Conservation (phyloP, 2,797 vertebrate species). For the Nasua narica region DNA sequence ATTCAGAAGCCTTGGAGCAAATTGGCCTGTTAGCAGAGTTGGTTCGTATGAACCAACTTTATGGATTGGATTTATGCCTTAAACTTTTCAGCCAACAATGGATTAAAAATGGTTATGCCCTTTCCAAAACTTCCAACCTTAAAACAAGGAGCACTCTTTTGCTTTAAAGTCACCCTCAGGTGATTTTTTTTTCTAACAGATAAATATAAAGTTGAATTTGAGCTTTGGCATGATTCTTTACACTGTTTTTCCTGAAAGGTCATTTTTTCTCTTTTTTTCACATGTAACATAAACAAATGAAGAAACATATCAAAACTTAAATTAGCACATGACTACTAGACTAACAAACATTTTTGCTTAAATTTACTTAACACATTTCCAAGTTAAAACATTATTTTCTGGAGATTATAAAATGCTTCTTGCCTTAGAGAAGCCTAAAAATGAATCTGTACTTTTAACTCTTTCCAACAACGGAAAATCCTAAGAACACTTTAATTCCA, state of each 20-base stretch:
- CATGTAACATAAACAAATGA: constrained; percentile 61
- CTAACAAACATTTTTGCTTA: constrained; percentile 62
- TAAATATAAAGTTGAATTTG: neutral
- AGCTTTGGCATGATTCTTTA: constrained; percentile 12
- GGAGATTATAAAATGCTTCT: neutral
- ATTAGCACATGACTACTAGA: constrained; percentile 57
- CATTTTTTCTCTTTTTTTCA: neutral
- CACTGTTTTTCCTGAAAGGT: constrained; percentile 40
- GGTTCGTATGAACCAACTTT: constrained; percentile 53
- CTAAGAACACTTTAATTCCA: neutral
- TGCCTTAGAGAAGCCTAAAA: neutral
- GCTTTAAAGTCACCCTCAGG: constrained; percentile 73
- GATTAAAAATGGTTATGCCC: constrained; percentile 42
- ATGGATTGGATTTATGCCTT: constrained; percentile 52
- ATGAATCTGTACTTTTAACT: neutral
- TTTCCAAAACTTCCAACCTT: constrained; percentile 62
- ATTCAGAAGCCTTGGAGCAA: constrained; percentile 60
- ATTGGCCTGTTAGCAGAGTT: constrained; percentile 44
- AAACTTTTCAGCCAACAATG: neutral
- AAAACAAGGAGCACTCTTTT: constrained; percentile 56
- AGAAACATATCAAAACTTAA: constrained; percentile 7
- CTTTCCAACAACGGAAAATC: neutral
- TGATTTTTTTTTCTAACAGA: constrained; percentile 48
- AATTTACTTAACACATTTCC: constrained; percentile 59
- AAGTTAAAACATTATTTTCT: constrained; percentile 63